Base-by-base conservation (phyloP, 2,888 invertebrate genomes). In the Encarsia formosa region DNA sequence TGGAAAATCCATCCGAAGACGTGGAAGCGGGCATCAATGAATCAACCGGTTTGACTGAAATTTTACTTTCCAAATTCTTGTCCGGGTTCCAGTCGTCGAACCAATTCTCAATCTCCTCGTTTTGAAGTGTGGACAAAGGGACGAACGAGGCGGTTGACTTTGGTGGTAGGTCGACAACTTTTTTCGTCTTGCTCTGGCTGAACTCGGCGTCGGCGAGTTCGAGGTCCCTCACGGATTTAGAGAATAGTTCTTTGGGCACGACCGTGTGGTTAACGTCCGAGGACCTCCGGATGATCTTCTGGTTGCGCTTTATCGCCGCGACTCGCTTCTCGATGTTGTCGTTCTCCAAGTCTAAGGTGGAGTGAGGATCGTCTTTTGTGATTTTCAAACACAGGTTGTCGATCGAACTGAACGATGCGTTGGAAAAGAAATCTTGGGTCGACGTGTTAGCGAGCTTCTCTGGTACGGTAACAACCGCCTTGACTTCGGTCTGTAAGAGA, bases 351-450 rank as follows among this genome's bases (percentile, higher is more conserved):
- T 37, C 37, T 19, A 18, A 35, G n/a, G 16, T 15, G 16, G n/a
- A n/a, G n/a, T n/a, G n/a, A n/a, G n/a, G n/a, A 16, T 15, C 15
- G 13, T 32, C 15, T 5, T 26, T 19, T 47, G 23, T 11, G 16
- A 24, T 19, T 44, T 31, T 49, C 23, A 13, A 32, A 38, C 63
- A 63, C 26, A 65, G 41, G 43, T 59, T 40, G 29, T 65, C 64
- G 40, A 65, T 52, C 5, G 43, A 43, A 41, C 50, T 61, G 32
- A 64, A 64, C 2, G 64, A 64, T 3, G 54, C 61, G 54, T 66
- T 62, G 5, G 23, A 54, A 34, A 65, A 65, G 49, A 65, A 65
- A 26, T 64, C 61, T 54, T 65, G 62, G 4, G 63, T 61, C 8
- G 62, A 63, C n/a, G 58, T 58, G 45, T 59, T 55, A 35, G n/a